Conservation (phyloP, 1,140 invertebrate genomes). For the Lepidurus couesii region DNA sequence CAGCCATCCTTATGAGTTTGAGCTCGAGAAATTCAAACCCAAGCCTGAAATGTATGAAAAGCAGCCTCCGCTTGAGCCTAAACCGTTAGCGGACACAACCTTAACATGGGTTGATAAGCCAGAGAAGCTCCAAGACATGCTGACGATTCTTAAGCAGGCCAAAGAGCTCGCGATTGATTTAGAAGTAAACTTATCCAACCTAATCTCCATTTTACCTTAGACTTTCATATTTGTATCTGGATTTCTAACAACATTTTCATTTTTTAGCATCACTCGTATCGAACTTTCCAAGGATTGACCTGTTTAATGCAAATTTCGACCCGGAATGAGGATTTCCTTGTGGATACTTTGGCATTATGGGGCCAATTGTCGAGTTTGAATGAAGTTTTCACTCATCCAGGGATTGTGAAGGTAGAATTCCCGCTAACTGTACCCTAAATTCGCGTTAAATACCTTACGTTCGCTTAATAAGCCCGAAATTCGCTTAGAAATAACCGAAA, state of each 20-base stretch:
- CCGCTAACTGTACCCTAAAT: neutral
- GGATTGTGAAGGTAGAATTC: constrained; percentile 71
- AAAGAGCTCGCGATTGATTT: constrained; percentile 79
- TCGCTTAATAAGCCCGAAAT: no score
- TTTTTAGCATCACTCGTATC: constrained; percentile 69
- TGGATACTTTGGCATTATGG: constrained; percentile 79
- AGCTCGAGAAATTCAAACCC: constrained; percentile 65
- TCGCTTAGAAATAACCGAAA: no score
- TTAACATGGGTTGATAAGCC: constrained; percentile 62
- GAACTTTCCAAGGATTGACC: constrained; percentile 76
- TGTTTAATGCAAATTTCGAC: constrained; percentile 95
- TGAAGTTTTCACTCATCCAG: constrained; percentile 84
- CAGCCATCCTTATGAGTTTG: constrained; percentile 83
- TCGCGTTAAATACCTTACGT: neutral
- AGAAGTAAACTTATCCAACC: constrained; percentile 51
- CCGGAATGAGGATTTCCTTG: constrained; percentile 73
- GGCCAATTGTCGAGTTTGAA: constrained; percentile 79
- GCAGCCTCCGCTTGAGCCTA: constrained; percentile 41
- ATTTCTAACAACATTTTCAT: constrained; percentile 32
- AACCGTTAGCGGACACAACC: constrained; percentile 57
- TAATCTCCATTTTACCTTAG: neutral
- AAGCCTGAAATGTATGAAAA: constrained; percentile 41
- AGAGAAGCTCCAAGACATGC: constrained; percentile 58
- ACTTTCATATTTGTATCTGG: neutral
- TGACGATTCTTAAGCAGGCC: constrained; percentile 58